Base-by-base conservation (phyloP, 2,113 vertebrate species). In the Ranitomeya imitator region DNA sequence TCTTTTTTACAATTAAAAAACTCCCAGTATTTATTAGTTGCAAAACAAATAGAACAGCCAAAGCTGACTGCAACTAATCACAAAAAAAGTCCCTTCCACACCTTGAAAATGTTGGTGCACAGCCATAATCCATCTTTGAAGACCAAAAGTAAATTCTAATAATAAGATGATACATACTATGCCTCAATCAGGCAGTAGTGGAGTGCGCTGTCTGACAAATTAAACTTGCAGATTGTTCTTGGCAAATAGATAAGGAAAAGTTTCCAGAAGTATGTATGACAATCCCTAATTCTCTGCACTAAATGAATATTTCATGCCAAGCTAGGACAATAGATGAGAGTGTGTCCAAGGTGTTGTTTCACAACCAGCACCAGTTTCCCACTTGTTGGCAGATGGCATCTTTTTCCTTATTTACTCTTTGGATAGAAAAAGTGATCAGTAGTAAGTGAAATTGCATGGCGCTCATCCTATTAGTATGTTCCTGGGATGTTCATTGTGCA, bases 381-480 rank as follows among this genome's bases (percentile, higher is more conserved):
- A 76, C 19, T 45, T 65, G 11, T 21, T 23, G 81, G 19, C 60
- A 71, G 6, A 15, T 15, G n/a, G 7, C 12, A 84, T 26, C 21
- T 13, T 69, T 54, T 84, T 84, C 82, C 82, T 84, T 84, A 71
- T 84, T 84, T 63, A 84, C 13, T 71, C 12, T 54, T 19, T 15
- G 63, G 21, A 26, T 55, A 54, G 21, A 55, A 52, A 12, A 51
- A 14, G 21, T 13, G 71, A 11, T 2, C 59, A 51, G 31, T 51
- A 52, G 23, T 21, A 7, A 71, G 63, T 71, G 26, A 23, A 83
- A 69, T 9, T 51, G n/a, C 8, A 16, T 3, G 26, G 54, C 0
- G 18, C 79, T 81, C 55, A 55, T 19, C 51, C n/a, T 84, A 15
- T 51, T n/a, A n/a, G 1, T 51, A 84, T 54, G 21, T 54, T 55